Evolutionary conservation across 1,140 invertebrate genomes (phyloP).

Genomic region (Drosophila miranda): DNA sequence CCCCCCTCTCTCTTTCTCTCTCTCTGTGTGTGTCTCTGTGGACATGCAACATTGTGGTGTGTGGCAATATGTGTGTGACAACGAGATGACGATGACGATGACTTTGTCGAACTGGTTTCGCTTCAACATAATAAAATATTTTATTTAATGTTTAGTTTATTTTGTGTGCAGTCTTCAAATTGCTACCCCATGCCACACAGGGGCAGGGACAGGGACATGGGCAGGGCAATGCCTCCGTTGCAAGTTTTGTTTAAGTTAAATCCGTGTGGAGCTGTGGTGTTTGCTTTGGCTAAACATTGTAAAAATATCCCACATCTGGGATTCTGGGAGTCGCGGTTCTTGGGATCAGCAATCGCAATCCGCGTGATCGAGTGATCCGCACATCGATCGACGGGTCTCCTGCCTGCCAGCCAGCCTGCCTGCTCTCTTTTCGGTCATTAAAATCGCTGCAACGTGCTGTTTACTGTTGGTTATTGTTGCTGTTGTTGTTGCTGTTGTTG

Average conservation of each 20-base stretch:
- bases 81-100: constrained; percentile 1
- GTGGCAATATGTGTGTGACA: constrained; percentile 54
- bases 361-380: constrained; percentile 59
- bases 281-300: constrained; percentile 78
- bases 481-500: constrained; percentile 42
- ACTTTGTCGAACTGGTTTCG: constrained; percentile 63
- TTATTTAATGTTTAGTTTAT: constrained; percentile 82
- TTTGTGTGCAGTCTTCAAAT: constrained; percentile 68
- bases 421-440: constrained; percentile 65
- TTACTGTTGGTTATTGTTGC: constrained; percentile 61
- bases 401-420: no score
- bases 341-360: constrained; percentile 10
- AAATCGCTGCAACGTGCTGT: constrained; percentile 76
- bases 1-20: constrained; percentile 16
- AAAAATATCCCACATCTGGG: constrained; percentile 76
- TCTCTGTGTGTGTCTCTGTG: constrained; percentile 25
- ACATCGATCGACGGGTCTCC: constrained; percentile 45
- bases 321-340: constrained; percentile 36
- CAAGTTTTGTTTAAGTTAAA: constrained; percentile 48
- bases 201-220: background rate
- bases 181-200: constrained; percentile 29
- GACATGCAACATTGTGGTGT: constrained; percentile 73
- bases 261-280: constrained; percentile 52
- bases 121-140: constrained; percentile 80
- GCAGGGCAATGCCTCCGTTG: constrained; percentile 29